Conservation (phyloP, 2,113 vertebrate genomes). For the Prunella himalayana region DNA sequence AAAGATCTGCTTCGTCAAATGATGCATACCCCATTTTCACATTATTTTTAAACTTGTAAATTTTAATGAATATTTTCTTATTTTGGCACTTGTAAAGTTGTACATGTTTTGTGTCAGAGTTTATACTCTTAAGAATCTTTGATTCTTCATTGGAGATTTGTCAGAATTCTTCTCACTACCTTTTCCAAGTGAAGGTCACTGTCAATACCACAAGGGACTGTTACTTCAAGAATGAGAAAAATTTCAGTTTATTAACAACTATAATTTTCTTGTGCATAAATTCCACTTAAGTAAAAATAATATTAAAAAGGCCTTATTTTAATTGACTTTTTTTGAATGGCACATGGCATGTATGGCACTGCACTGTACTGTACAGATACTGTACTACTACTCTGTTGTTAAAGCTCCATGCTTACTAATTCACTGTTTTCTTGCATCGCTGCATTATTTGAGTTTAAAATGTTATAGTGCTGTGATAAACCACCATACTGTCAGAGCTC, state of each 20-base stretch:
- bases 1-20: not conserved
- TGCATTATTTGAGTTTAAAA: not conserved
- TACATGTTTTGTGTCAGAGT: not conserved
- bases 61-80: not conserved
- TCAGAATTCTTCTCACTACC: not conserved
- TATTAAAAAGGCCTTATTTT: not conserved
- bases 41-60: not conserved
- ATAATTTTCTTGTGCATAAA: not conserved
- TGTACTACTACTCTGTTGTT: not conserved
- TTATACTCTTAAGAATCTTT: not conserved
- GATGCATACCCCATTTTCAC: not conserved
- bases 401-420: not conserved
- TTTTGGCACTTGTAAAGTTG: not conserved
- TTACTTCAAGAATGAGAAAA: not conserved
- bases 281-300: not conserved
- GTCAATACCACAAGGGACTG: fast-evolving
- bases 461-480: not conserved
- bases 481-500: not conserved
- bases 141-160: not conserved
- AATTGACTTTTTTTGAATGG: not conserved
- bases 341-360: fast-evolving
- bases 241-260: not conserved
- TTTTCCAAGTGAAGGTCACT: not conserved
- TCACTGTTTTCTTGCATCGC: not conserved
- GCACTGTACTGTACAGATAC: not conserved